These are phyloP conservation scores for Erynnis tages DNA, from an alignment of 2,888 invertebrate species.

Conservation along the genomic window DNA sequence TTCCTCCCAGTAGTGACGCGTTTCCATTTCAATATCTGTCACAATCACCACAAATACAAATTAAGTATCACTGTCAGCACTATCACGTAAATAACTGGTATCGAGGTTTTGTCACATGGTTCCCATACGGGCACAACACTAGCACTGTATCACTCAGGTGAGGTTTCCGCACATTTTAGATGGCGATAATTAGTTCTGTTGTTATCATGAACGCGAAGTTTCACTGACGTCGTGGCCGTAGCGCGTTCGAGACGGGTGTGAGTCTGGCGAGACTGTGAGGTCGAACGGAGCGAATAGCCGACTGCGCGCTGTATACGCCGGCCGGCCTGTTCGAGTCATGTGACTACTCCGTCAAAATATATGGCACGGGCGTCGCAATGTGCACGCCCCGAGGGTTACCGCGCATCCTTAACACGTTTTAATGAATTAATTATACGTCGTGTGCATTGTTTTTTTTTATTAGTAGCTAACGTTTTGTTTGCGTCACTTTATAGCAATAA, in stretches of 20 bases:
- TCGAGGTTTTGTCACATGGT: slow-evolving; percentile 46
- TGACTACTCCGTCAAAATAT: slow-evolving; percentile 66
- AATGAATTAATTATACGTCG: no score
- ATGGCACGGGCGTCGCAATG: slow-evolving; percentile 55
- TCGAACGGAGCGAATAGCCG: slow-evolving; percentile 18
- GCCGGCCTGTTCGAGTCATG: slow-evolving; percentile 61
- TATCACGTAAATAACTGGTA: slow-evolving; percentile 43
- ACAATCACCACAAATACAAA: slow-evolving; percentile 48
- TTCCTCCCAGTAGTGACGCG: slow-evolving; percentile 72
- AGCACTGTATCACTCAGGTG: slow-evolving; percentile 42
- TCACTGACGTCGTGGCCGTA: slow-evolving; percentile 43
- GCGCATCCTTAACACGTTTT: background rate
- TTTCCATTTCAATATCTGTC: slow-evolving; percentile 68
- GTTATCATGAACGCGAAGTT: slow-evolving; percentile 40
- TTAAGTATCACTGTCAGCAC: slow-evolving; percentile 47
- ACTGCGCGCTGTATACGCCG: slow-evolving; percentile 36
- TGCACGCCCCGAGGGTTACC: slow-evolving; percentile 41
- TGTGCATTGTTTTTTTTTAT: no score
- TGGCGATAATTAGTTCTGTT: slow-evolving; percentile 39
- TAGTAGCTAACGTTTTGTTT: no score
- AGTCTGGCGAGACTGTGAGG: slow-evolving; percentile 28
- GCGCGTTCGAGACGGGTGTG: slow-evolving; percentile 52
- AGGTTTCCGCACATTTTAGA: slow-evolving; percentile 53
- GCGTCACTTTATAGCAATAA: no score
- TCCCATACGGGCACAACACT: slow-evolving; percentile 41